Percentiles rank a stretch among this genome's conserved stretches.
Conservation (phyloP, 2,888 invertebrate species). For the Amphipyra tragopoginis region DNA sequence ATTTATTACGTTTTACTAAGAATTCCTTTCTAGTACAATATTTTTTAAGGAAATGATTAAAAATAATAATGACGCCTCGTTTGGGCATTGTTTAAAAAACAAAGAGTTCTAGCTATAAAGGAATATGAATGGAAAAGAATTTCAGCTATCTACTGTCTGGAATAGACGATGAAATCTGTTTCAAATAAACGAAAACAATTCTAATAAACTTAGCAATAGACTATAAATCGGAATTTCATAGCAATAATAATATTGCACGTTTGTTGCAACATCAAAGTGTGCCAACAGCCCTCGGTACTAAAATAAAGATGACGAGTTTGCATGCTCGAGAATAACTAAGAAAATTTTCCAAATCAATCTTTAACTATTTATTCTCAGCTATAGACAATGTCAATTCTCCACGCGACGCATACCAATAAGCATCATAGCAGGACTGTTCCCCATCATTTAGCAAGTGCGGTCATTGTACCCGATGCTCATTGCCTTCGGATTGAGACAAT, state of each 20-base stretch:
- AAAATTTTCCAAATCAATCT: slow-evolving; percentile 46
- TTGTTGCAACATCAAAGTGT: slow-evolving; percentile 19
- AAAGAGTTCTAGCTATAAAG: background rate
- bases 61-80: slow-evolving; percentile 52
- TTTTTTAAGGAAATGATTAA: slow-evolving; percentile 72
- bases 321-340: slow-evolving; percentile 20
- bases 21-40: slow-evolving; percentile 70
- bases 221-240: slow-evolving; percentile 11
- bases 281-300: slow-evolving; percentile 13
- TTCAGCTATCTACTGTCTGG: too few species aligned
- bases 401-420: slow-evolving; percentile 73
- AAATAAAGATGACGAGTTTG: slow-evolving; percentile 38
- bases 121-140: background rate
- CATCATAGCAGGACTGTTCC: slow-evolving; percentile 75
- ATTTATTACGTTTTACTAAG: slow-evolving; percentile 82
- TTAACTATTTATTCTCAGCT: slow-evolving; percentile 60
- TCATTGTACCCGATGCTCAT: slow-evolving; percentile 85
- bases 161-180: background rate
- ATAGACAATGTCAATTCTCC: slow-evolving; percentile 62
- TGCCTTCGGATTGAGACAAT: slow-evolving; percentile 87
- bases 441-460: slow-evolving; percentile 84
- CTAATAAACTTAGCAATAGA: background rate
- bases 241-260: slow-evolving; percentile 3
- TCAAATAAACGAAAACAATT: slow-evolving; percentile 5
- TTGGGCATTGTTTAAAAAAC: slow-evolving; percentile 20